Percentiles rank a stretch among this genome's conserved stretches.
phyloP scores from a whole-genome alignment of 2,888 invertebrate genomes.

The Scaptomyza tumidula region DNA sequence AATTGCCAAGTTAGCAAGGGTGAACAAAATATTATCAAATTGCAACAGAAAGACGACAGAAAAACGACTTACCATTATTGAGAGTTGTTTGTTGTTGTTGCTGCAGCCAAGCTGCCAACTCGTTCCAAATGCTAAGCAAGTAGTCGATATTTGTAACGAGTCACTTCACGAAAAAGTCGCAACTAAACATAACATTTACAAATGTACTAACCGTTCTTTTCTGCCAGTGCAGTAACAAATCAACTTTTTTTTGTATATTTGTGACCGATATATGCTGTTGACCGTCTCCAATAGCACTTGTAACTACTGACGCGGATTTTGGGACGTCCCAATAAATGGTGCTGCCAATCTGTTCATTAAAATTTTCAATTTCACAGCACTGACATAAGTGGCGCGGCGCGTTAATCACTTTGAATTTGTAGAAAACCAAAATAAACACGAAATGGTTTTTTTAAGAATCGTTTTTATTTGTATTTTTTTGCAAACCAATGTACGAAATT shows the following conservation, averaged over 20 bases:
- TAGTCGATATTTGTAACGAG: slow-evolving; percentile 33
- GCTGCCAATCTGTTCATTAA: slow-evolving; percentile 16
- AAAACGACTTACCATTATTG: slow-evolving; percentile 53
- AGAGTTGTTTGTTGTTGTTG: slow-evolving; percentile 52
- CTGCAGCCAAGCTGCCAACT: slow-evolving; percentile 39
- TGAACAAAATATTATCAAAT: slow-evolving; percentile 15
- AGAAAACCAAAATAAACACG: neutral
- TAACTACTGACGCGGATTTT: neutral
- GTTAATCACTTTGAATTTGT: slow-evolving; percentile 1
- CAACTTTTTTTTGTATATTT: too few relatives aligned
- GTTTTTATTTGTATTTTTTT: slow-evolving; percentile 74
- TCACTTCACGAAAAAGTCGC: neutral
- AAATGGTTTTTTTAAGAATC: slow-evolving; percentile 25
- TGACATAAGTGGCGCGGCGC: neutral
- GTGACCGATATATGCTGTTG: neutral
- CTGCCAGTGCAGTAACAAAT: neutral
- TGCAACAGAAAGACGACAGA: slow-evolving; percentile 23
- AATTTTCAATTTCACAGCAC: slow-evolving; percentile 16
- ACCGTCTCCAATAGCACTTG: too few relatives aligned
- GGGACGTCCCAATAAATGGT: slow-evolving; percentile 2
- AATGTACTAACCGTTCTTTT: neutral
- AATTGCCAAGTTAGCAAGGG: slow-evolving; percentile 9
- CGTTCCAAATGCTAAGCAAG: neutral
- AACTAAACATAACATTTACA: neutral
- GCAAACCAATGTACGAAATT: slow-evolving; percentile 83